Evolutionary conservation across 1,140 invertebrate genomes (phyloP), one percentile per base, ranked within the genome.

Genomic region (Zaprionus nigranus): DNA sequence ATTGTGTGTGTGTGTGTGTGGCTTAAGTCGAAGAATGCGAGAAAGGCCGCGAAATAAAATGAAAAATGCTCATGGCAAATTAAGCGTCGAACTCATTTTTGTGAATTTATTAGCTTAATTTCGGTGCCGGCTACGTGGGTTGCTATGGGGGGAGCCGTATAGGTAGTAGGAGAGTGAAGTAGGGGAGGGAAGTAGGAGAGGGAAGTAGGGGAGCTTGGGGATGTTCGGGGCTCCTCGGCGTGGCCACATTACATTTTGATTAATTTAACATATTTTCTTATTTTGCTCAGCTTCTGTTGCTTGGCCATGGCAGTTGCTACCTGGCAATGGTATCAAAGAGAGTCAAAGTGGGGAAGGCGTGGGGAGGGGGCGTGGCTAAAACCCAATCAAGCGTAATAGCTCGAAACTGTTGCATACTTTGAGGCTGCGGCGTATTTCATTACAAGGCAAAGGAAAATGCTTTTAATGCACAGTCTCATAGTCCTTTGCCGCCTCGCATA

Each of bases 31-130:
- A 30, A 40, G 40, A 53, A 46, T 63, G 67, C 59, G 58, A 38
- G 54, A 49, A 53, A 46, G 69, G 70, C 36, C 75, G 81, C 75
- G 75, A 74, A 81, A 81, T 76, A 78, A 84, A 90, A 84, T 87
- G 84, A 87, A 84, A 87, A 87, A 87, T 88, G 84, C 84, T 87
- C 74, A 85, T 90, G 81, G 85, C 85, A 90, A 90, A 90, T 90
- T 90, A 90, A 90, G 85, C 85, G 79, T 79, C 86, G 85, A 90
- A 90, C 85, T 90, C 78, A 90, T 90, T 90, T 90, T 82, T 74
- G 75, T 81, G 71, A 88, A 90, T 88, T 90, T 90, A 90, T 90
- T 90, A 81, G 85, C 81, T 81, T 82, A 90, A 90, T 90, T 90
- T 90, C 81, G 60, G 46, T 36, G 22, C 38, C 5, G 4, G 22